These are phyloP conservation scores for Liparis tanakae DNA, from an alignment of 2,797 vertebrate genomes.

Conservation along the genomic window DNA sequence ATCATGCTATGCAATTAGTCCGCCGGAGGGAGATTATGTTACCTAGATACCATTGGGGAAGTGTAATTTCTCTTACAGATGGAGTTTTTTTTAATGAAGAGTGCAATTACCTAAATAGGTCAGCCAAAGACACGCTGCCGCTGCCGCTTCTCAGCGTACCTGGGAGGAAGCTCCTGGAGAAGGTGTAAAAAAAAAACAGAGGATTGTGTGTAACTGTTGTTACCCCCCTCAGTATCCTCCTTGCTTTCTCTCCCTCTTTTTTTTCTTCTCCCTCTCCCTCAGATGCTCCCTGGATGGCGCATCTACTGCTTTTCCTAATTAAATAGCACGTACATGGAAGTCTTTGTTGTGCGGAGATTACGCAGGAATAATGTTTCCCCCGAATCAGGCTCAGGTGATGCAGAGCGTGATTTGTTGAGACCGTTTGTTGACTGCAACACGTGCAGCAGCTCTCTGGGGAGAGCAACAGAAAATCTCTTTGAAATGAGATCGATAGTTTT, in stretches of 20 bases:
- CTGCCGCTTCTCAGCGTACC: conserved; percentile 79
- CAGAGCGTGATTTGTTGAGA: conserved; percentile 28
- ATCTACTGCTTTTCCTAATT: conserved; percentile 66
- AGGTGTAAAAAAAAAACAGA: conserved; percentile 35
- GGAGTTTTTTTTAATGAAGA: conserved; percentile 92
- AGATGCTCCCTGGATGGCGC: conserved; percentile 47
- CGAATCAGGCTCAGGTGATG: conserved; percentile 34
- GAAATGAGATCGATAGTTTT: conserved; percentile 7
- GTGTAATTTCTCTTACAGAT: conserved; percentile 95
- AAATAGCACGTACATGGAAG: conserved; percentile 61
- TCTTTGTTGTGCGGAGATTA: conserved; percentile 59
- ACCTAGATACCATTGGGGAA: conserved; percentile 97
- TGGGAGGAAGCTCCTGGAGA: conserved; percentile 79
- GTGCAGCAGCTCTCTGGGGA: conserved; percentile 17
- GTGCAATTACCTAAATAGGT: conserved; percentile 92
- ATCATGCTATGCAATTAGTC: conserved; percentile 96
- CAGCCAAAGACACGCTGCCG: conserved; percentile 86
- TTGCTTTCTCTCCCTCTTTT: conserved; percentile 31
- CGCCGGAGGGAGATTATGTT: conserved; percentile 97
- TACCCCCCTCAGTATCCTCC: conserved; percentile 50
- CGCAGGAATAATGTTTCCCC: conserved; percentile 42
- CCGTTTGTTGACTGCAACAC: conserved; percentile 39
- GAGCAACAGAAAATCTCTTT: conserved; percentile 9
- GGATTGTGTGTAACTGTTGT: conserved; percentile 69
- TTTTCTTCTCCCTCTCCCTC: conserved; percentile 42